Conservation (phyloP, 2,113 vertebrate species). For the Trichechus manatus region DNA sequence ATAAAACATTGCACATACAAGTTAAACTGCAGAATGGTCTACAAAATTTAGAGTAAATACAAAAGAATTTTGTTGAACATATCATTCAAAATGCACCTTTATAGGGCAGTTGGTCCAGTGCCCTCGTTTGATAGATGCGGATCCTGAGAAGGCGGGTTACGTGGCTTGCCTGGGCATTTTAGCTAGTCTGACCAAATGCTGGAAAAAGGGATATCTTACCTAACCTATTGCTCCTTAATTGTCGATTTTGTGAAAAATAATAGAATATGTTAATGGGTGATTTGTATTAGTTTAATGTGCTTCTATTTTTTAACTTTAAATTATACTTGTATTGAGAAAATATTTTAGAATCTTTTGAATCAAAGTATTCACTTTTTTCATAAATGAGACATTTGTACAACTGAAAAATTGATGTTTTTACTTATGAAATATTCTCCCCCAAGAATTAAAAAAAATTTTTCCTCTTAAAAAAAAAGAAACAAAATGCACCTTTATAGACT, state of each 20-base stretch:
- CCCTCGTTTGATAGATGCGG: background rate
- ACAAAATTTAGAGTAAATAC: background rate
- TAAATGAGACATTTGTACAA: constrained; percentile 67
- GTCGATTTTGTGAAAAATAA: constrained; percentile 43
- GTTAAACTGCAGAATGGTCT: background rate
- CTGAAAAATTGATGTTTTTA: constrained; percentile 69
- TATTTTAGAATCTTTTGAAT: constrained; percentile 68
- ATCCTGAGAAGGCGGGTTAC: background rate
- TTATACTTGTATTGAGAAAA: background rate
- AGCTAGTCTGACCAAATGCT: background rate
- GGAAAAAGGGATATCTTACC: background rate
- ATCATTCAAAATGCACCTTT: background rate
- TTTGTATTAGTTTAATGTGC: background rate
- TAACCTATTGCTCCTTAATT: constrained; percentile 6
- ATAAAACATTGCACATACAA: constrained; percentile 11
- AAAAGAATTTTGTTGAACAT: background rate
- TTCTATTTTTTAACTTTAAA: constrained; percentile 43
- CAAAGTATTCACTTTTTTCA: constrained; percentile 58
- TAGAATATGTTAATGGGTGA: constrained; percentile 12
- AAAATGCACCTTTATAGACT: background rate
- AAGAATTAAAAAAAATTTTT: constrained; percentile 28
- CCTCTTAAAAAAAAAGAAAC: background rate
- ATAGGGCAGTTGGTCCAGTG: background rate
- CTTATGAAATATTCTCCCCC: constrained; percentile 14
- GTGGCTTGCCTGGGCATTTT: background rate